phyloP scores from a whole-genome alignment of 2,888 invertebrate species.

The Apamea epomidion region DNA sequence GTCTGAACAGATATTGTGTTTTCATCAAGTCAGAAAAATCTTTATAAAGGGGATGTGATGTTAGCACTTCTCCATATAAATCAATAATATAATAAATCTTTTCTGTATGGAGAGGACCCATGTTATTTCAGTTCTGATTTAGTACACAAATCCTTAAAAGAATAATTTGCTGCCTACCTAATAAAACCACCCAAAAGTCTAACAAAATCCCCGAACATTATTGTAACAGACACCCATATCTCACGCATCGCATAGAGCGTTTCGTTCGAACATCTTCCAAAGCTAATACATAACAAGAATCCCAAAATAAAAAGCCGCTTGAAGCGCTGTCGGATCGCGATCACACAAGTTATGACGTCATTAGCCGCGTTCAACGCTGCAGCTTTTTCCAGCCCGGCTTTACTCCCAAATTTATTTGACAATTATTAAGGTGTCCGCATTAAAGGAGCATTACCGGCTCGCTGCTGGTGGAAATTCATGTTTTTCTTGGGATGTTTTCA shows the following conservation, averaged over 20 bases:
- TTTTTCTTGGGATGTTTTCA: slow-evolving; percentile 89
- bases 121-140: neutral
- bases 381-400: slow-evolving; percentile 80
- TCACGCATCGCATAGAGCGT: slow-evolving; percentile 62
- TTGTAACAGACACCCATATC: slow-evolving; percentile 56
- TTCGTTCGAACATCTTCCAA: slow-evolving; percentile 52
- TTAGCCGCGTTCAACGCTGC: slow-evolving; percentile 82
- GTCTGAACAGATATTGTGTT: neutral
- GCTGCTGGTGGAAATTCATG: slow-evolving; percentile 85
- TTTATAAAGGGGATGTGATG: neutral
- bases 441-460: slow-evolving; percentile 83
- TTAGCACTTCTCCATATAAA: too few species aligned
- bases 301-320: slow-evolving; percentile 69
- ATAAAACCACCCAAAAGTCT: slow-evolving; percentile 28
- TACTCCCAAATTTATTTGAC: slow-evolving; percentile 85
- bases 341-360: slow-evolving; percentile 82
- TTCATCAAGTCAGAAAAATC: neutral
- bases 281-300: slow-evolving; percentile 61
- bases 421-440: slow-evolving; percentile 86
- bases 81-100: neutral
- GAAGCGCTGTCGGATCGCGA: slow-evolving; percentile 70
- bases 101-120: neutral
- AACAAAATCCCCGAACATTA: slow-evolving; percentile 50
- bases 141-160: slow-evolving; percentile 11
- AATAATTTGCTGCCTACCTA: slow-evolving; percentile 24